Conservation (phyloP, 2,797 vertebrate species). For the Menidia menidia region DNA sequence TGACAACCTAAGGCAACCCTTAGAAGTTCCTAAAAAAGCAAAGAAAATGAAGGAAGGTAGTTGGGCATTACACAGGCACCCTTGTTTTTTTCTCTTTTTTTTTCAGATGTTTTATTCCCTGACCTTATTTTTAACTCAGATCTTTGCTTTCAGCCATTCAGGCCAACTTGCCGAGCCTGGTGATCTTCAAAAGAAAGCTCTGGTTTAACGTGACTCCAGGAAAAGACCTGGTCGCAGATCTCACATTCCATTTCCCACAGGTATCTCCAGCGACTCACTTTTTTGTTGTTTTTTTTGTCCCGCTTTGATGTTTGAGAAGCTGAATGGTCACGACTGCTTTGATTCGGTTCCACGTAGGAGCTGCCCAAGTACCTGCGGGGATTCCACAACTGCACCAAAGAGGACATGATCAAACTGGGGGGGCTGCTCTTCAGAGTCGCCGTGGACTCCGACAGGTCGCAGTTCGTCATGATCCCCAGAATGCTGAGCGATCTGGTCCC, state of each 20-base stretch:
- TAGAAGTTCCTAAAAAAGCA: slow-evolving; percentile 85
- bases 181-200: slow-evolving; percentile 93
- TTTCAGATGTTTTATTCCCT: no score
- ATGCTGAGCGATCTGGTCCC: slow-evolving; percentile 90
- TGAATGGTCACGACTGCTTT: background rate
- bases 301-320: background rate
- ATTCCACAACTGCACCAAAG: slow-evolving; percentile 87
- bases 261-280: slow-evolving; percentile 53
- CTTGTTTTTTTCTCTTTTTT: background rate
- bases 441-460: slow-evolving; percentile 84
- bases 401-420: slow-evolving; percentile 86
- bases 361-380: slow-evolving; percentile 91
- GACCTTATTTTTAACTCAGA: background rate
- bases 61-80: background rate
- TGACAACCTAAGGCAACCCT: slow-evolving; percentile 87
- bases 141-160: slow-evolving; percentile 70
- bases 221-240: slow-evolving; percentile 89
- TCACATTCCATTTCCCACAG: slow-evolving; percentile 95
- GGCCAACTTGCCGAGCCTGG: slow-evolving; percentile 77
- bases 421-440: slow-evolving; percentile 89
- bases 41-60: slow-evolving; percentile 89
- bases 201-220: slow-evolving; percentile 93
- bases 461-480: slow-evolving; percentile 87
- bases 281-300: background rate
- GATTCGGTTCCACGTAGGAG: slow-evolving; percentile 80